These are phyloP conservation scores for Tetraneura akinire DNA, from an alignment of 1,140 invertebrate species.

Conservation along the genomic window DNA sequence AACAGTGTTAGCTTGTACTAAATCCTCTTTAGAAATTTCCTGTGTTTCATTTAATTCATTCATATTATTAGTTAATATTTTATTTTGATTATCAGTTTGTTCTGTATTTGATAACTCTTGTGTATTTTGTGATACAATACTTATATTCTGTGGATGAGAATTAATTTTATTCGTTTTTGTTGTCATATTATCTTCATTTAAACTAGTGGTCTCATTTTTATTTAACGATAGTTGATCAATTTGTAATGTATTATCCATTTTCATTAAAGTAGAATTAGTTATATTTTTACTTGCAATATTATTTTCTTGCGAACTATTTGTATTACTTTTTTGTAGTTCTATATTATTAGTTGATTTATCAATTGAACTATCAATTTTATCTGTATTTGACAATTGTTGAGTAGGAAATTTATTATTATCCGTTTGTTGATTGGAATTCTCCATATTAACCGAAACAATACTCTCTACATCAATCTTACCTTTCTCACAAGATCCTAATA, in stretches of 20 bases:
- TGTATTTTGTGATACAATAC: neutral
- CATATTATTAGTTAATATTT: neutral
- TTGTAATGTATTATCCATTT: neutral
- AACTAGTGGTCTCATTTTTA: neutral
- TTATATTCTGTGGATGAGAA: neutral
- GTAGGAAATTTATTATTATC: too few relatives aligned
- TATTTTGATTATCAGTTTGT: neutral
- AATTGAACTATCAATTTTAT: neutral
- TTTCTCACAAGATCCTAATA: conserved; percentile 11
- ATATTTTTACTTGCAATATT: neutral
- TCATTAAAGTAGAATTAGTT: neutral
- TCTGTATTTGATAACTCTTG: neutral
- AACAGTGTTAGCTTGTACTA: neutral
- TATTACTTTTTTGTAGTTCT: neutral
- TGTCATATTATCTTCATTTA: too few relatives aligned
- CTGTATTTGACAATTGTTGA: neutral
- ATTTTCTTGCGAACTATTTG: neutral
- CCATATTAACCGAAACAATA: neutral
- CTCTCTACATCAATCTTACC: neutral
- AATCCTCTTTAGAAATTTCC: neutral
- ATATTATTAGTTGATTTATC: neutral
- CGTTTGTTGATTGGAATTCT: neutral
- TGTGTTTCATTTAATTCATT: neutral
- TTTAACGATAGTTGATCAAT: neutral
- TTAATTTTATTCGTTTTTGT: neutral